A percentile compares a stretch with the other conserved stretches of the same genome.
Conservation (phyloP, 2,888 invertebrate genomes). For the Tethea ocularis region DNA sequence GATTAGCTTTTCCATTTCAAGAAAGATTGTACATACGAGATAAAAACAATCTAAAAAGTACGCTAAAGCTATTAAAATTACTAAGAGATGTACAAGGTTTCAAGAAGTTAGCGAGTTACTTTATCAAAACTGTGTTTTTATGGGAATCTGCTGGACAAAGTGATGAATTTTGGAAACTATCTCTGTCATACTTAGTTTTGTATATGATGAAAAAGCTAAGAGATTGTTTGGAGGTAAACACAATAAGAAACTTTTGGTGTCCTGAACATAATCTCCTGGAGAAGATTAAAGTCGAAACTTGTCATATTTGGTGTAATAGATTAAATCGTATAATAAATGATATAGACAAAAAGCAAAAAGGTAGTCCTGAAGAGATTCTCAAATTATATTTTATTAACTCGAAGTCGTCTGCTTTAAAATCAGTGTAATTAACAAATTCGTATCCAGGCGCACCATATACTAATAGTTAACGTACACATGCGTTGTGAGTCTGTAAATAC, state of each 20-base stretch:
- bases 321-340: constrained; percentile 46
- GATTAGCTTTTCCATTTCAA: constrained; percentile 63
- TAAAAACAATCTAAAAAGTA: constrained; percentile 58
- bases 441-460: no score
- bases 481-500: no score
- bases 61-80: constrained; percentile 56
- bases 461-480: no score
- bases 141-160: constrained; percentile 49
- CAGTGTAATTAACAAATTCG: no score
- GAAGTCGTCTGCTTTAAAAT: background rate
- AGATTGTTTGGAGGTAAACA: constrained; percentile 40
- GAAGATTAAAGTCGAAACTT: constrained; percentile 52
- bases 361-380: constrained; percentile 38
- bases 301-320: constrained; percentile 56
- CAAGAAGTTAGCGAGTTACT: constrained; percentile 60
- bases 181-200: constrained; percentile 51
- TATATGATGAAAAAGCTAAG: constrained; percentile 56
- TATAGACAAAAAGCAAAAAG: constrained; percentile 42
- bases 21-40: constrained; percentile 51
- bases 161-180: constrained; percentile 52
- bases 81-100: constrained; percentile 61
- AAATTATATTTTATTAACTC: constrained; percentile 37
- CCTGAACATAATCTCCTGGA: constrained; percentile 55
- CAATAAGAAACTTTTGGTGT: constrained; percentile 61
- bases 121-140: constrained; percentile 63